Conservation (phyloP, 2,888 invertebrate species). For the Cryptus armator region DNA sequence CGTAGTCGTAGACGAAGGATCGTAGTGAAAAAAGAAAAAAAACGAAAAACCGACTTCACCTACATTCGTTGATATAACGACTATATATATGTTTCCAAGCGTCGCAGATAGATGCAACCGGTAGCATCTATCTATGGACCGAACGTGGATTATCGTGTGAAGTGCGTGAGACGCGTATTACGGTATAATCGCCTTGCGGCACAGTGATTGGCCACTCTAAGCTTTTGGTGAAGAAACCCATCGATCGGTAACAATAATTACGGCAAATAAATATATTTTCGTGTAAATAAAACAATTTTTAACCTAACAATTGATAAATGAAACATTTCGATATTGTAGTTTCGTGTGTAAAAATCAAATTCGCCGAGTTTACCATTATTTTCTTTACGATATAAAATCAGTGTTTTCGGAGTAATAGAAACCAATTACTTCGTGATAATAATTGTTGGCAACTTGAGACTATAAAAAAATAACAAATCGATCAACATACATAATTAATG, state of each 20-base stretch:
- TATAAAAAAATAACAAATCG: neutral
- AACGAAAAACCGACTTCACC: neutral
- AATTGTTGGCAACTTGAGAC: neutral
- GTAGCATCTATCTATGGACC: slow-evolving; percentile 11
- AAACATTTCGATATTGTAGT: no score
- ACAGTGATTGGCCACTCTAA: neutral
- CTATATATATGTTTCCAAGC: neutral
- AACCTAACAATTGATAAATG: no score
- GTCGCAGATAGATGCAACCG: neutral
- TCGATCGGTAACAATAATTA: no score
- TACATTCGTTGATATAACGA: neutral
- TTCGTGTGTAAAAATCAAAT: no score
- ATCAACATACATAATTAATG: neutral
- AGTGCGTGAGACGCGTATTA: neutral
- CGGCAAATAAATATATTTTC: no score
- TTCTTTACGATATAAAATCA: no score
- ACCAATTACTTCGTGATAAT: no score
- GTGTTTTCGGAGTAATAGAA: no score
- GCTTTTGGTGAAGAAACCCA: no score
- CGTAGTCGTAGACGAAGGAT: neutral
- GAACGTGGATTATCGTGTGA: neutral
- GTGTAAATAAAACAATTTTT: no score
- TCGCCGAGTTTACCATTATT: no score
- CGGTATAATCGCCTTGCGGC: neutral
- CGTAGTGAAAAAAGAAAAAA: neutral